A percentile compares a stretch with the other conserved stretches of the same genome.
Evolutionary conservation across 2,113 vertebrate genomes (phyloP).

Genomic region (Alosa alosa): DNA sequence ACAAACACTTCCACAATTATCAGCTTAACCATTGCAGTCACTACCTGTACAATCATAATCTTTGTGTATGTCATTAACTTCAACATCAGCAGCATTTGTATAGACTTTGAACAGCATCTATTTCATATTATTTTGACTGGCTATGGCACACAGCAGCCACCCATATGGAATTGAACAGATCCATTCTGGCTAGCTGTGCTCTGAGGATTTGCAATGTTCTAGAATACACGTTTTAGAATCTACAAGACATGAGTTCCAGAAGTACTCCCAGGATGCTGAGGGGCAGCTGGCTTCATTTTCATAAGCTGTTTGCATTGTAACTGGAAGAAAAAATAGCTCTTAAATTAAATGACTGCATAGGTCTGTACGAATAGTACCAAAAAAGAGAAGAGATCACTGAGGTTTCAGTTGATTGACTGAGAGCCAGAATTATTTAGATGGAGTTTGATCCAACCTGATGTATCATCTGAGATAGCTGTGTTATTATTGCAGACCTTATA

Average conservation of each 20-base stretch:
- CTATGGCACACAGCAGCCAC: neutral
- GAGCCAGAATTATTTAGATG: neutral
- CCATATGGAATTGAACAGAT: neutral
- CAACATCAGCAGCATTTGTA: neutral
- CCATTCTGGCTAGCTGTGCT: neutral
- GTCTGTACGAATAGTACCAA: neutral
- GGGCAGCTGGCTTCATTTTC: neutral
- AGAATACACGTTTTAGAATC: neutral
- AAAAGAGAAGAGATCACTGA: neutral
- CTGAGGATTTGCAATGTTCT: neutral
- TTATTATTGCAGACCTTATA: neutral
- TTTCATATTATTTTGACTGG: neutral
- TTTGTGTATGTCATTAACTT: neutral
- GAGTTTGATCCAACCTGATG: neutral
- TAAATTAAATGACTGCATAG: neutral
- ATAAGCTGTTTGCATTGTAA: neutral
- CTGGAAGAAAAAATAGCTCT: neutral
- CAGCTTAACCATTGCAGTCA: neutral
- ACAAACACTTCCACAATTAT: neutral
- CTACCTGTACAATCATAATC: slow-evolving; percentile 7
- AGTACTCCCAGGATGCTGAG: neutral
- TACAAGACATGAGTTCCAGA: neutral
- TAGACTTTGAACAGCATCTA: neutral
- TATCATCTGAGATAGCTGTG: neutral
- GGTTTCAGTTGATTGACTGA: neutral